Percentiles rank a stretch among this genome's conserved stretches.
Conservation (phyloP, 2,888 invertebrate species). For the Tinea semifulvella region DNA sequence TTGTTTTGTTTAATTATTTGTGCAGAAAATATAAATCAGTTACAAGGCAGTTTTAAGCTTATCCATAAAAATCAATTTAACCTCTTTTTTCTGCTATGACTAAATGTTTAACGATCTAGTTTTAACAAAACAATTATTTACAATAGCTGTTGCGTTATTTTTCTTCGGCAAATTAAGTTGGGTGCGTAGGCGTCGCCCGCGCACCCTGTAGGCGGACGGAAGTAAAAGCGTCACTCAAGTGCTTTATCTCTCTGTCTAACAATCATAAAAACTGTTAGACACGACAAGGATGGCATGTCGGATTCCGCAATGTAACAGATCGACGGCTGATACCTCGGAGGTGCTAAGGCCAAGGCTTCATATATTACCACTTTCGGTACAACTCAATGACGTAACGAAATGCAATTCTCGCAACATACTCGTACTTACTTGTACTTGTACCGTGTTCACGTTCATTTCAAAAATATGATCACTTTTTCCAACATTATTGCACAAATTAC, state of each 20-base stretch:
- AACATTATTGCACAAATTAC: slow-evolving; percentile 32
- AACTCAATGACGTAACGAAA: slow-evolving; percentile 48
- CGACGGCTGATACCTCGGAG: slow-evolving; percentile 23
- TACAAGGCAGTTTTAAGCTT: too few species aligned
- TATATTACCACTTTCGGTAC: slow-evolving; percentile 57
- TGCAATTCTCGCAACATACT: slow-evolving; percentile 31
- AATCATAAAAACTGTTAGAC: slow-evolving; percentile 28
- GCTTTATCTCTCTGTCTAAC: slow-evolving; percentile 50
- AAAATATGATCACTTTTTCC: slow-evolving; percentile 25
- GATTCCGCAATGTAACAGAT: slow-evolving; percentile 53
- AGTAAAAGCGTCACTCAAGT: slow-evolving; percentile 55
- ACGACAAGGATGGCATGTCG: slow-evolving; percentile 19
- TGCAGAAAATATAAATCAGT: too few species aligned
- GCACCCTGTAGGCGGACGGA: slow-evolving; percentile 60
- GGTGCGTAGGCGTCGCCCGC: slow-evolving; percentile 50
- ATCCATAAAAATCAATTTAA: too few species aligned
- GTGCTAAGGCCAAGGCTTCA: slow-evolving; percentile 48
- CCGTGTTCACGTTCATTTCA: slow-evolving; percentile 30
- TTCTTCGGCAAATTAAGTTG: slow-evolving; percentile 33
- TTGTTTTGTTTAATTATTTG: too few species aligned
- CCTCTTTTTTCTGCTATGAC: too few species aligned
- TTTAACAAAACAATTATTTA: neutral
- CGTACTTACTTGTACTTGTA: slow-evolving; percentile 19
- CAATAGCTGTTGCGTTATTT: slow-evolving; percentile 9
- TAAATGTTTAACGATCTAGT: too few species aligned